Conservation (phyloP, 2,888 invertebrate genomes). For the Thelaira solivaga region DNA sequence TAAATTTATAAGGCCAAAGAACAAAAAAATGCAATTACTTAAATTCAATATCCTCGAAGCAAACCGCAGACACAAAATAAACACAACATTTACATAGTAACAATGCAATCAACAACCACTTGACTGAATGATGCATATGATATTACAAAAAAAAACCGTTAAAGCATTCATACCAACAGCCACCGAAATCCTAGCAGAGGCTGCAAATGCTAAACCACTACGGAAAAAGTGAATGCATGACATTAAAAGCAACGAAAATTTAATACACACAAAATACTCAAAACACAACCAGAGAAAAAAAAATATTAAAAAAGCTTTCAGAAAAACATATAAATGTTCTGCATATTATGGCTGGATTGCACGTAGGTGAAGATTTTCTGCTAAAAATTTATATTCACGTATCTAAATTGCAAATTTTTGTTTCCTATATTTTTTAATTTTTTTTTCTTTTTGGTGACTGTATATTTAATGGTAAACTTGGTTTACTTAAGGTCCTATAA, state of each 20-base stretch:
- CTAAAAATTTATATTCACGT: background rate
- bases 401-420: too few relatives aligned
- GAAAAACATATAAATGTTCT: background rate
- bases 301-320: background rate
- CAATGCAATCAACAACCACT: constrained; percentile 41
- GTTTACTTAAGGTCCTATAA: constrained; percentile 27
- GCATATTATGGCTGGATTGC: background rate
- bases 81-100: constrained; percentile 31
- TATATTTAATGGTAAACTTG: constrained; percentile 11
- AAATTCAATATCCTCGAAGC: constrained; percentile 32
- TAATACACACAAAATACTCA: constrained; percentile 2
- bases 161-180: background rate
- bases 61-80: constrained; percentile 40
- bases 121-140: constrained; percentile 41
- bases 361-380: background rate
- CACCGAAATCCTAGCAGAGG: background rate
- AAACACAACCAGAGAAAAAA: background rate
- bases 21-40: constrained; percentile 29
- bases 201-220: constrained; percentile 13
- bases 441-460: background rate
- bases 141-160: constrained; percentile 6
- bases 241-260: background rate
- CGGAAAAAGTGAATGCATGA: background rate
- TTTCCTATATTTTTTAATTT: too few relatives aligned
- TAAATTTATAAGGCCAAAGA: background rate